Percentiles rank a stretch among this genome's conserved stretches.
These are phyloP conservation scores for Pherbina coryleti DNA, from an alignment of 2,888 invertebrate species.

Conservation along the genomic window DNA sequence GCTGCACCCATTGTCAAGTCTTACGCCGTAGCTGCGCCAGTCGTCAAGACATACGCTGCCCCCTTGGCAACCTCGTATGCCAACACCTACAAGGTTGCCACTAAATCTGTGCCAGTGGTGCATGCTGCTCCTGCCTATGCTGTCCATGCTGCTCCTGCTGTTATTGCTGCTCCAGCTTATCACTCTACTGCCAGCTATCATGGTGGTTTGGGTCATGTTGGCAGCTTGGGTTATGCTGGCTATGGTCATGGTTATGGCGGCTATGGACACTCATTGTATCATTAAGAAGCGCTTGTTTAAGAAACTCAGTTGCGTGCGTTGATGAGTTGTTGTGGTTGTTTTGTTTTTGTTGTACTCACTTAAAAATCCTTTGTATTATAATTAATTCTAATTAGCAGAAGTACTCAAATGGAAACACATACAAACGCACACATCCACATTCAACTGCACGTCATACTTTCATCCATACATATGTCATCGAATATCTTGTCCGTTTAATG, in stretches of 20 bases:
- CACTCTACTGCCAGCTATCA: slow-evolving; percentile 63
- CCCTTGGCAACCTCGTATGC: slow-evolving; percentile 68
- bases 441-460: background rate
- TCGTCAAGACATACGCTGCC: slow-evolving; percentile 60
- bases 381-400: background rate
- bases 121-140: slow-evolving; percentile 59
- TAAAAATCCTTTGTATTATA: background rate
- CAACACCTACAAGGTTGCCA: slow-evolving; percentile 67
- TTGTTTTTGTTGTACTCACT: background rate
- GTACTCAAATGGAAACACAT: background rate
- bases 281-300: slow-evolving; percentile 50
- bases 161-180: slow-evolving; percentile 45
- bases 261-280: slow-evolving; percentile 55
- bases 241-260: slow-evolving; percentile 36
- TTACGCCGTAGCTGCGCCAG: slow-evolving; percentile 61
- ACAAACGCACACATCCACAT: background rate
- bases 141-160: slow-evolving; percentile 62
- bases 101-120: slow-evolving; percentile 63
- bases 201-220: slow-evolving; percentile 52
- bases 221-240: slow-evolving; percentile 50
- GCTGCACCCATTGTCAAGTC: slow-evolving; percentile 61
- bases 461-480: background rate
- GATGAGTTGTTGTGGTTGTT: background rate
- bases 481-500: background rate
- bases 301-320: background rate